These are phyloP conservation scores for Argentina silus DNA, from an alignment of 2,797 vertebrate species.

Conservation along the genomic window DNA sequence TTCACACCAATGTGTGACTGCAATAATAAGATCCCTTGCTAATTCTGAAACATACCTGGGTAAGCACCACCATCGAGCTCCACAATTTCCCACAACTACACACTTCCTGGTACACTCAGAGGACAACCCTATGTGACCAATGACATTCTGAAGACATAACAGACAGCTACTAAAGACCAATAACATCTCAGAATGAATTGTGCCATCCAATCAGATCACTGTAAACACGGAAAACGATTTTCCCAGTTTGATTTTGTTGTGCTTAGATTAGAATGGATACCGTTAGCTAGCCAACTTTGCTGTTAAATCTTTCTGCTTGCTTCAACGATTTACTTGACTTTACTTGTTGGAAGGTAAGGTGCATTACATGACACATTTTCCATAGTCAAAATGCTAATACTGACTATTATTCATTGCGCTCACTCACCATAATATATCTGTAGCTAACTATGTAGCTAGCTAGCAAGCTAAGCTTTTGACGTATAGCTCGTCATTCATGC, in stretches of 20 bases:
- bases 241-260: not conserved
- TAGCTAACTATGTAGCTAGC: no score
- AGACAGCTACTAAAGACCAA: slow-evolving; percentile 27
- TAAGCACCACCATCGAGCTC: slow-evolving; percentile 15
- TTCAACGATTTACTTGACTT: no score
- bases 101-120: slow-evolving; percentile 38
- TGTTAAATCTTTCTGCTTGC: no score
- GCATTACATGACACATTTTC: no score
- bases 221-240: slow-evolving; percentile 41
- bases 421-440: no score
- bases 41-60: slow-evolving; percentile 45
- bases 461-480: no score
- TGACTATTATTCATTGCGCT: no score
- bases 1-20: no score
- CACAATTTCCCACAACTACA: slow-evolving; percentile 12
- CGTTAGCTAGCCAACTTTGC: slow-evolving; percentile 40
- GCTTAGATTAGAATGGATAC: slow-evolving; percentile 24
- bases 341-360: no score
- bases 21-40: no score
- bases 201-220: slow-evolving; percentile 48
- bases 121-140: slow-evolving; percentile 41
- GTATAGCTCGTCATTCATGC: no score
- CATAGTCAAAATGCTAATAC: no score
- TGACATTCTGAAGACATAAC: not conserved
- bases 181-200: slow-evolving; percentile 24